A percentile compares a stretch with the other conserved stretches of the same genome.
These are phyloP conservation scores for Artibeus lituratus DNA, from an alignment of 2,797 vertebrate species.

Conservation along the genomic window DNA sequence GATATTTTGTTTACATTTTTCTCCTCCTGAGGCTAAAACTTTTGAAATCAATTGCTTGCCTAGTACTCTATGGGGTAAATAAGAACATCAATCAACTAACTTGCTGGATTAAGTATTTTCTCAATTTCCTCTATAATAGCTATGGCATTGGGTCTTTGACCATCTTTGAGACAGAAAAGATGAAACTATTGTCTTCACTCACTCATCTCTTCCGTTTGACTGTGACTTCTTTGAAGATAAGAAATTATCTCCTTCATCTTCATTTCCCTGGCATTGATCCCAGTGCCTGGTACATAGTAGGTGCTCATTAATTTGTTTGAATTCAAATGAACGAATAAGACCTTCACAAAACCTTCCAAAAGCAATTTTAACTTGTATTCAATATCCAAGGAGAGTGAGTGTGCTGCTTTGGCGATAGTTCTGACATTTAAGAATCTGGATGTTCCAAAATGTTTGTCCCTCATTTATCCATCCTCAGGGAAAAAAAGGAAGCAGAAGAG, in stretches of 20 bases:
- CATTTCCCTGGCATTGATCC: constrained; percentile 4
- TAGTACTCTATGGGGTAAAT: constrained; percentile 27
- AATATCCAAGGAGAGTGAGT: constrained; percentile 41
- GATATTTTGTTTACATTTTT: constrained; percentile 50
- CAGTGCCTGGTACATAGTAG: constrained; percentile 58
- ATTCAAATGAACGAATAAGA: constrained; percentile 67
- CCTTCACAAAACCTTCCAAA: constrained; percentile 56
- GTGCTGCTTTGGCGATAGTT: constrained; percentile 31
- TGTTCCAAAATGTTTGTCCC: constrained; percentile 9
- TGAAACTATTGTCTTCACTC: constrained; percentile 33
- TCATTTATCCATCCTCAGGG: not conserved
- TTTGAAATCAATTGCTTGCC: constrained; percentile 52
- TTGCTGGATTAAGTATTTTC: constrained; percentile 52
- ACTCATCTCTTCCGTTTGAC: constrained; percentile 37
- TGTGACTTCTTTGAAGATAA: constrained; percentile 66
- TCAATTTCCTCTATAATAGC: constrained; percentile 17
- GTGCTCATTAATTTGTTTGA: constrained; percentile 64
- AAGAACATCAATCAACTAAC: constrained; percentile 58
- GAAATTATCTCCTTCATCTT: constrained; percentile 72
- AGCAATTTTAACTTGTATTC: constrained; percentile 60
- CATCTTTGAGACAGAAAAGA: constrained; percentile 36
- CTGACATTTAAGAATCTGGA: constrained; percentile 14
- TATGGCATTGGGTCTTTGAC: constrained; percentile 10
- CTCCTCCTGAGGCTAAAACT: constrained; percentile 27
- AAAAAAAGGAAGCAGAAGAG: not conserved